Evolutionary conservation across 2,797 vertebrate species (phyloP).

Genomic region (Saguinus oedipus): DNA sequence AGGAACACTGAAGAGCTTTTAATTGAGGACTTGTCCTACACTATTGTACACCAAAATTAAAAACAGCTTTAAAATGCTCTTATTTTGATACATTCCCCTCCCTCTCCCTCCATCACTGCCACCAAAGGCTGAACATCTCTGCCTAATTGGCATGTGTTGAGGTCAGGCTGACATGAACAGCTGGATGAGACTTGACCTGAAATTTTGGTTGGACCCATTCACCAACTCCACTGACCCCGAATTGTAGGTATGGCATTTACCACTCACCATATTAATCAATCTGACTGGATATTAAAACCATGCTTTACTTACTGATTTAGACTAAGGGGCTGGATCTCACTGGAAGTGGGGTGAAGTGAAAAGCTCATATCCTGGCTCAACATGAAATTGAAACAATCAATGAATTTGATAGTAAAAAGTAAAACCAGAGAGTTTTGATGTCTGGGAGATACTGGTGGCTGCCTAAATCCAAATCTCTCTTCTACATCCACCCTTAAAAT

Average conservation of each 20-base stretch:
- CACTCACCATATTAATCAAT: not conserved
- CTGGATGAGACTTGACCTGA: not conserved
- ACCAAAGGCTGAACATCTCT: not conserved
- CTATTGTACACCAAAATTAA: not conserved
- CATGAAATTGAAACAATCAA: not conserved
- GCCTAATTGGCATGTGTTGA: not conserved
- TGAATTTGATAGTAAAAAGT: not conserved
- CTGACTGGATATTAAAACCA: not conserved
- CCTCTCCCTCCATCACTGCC: not conserved
- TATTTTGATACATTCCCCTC: not conserved
- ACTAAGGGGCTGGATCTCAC: not conserved
- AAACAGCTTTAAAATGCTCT: conserved; percentile 1
- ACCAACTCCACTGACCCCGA: not conserved
- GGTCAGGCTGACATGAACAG: not conserved
- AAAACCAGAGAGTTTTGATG: not conserved
- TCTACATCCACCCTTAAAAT: not conserved
- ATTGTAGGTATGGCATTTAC: not conserved
- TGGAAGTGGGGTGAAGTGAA: not conserved
- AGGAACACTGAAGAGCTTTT: not conserved
- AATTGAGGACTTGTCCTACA: not conserved
- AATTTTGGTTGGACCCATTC: not conserved
- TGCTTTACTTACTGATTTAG: not conserved
- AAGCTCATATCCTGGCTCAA: not conserved
- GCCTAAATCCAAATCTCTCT: not conserved
- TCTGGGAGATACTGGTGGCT: not conserved